Evolutionary conservation across 2,797 vertebrate species (phyloP).

Genomic region (Cichlasoma orientale): DNA sequence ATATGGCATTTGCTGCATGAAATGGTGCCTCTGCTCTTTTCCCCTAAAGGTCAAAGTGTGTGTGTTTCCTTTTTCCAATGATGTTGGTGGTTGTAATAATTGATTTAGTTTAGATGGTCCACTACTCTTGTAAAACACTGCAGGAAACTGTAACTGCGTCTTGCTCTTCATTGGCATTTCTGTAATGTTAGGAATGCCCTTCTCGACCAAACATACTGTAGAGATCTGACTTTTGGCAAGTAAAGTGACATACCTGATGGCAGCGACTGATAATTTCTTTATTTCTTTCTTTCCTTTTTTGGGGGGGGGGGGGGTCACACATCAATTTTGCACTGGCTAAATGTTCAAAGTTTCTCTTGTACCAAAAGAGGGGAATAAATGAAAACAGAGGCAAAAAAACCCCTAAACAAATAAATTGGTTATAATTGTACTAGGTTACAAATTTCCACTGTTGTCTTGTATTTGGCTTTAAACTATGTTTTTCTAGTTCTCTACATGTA

Average conservation of each 20-base stretch:
- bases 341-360: background rate
- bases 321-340: background rate
- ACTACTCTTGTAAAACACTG: background rate
- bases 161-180: background rate
- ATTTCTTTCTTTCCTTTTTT: too few species aligned
- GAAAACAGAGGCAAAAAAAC: background rate
- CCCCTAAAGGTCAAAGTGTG: background rate
- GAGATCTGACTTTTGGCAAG: background rate
- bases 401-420: background rate
- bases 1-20: background rate
- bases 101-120: background rate
- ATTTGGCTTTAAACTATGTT: too few species aligned
- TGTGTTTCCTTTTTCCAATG: constrained; percentile 1
- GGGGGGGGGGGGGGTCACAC: background rate
- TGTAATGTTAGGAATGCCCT: background rate
- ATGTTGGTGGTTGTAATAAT: constrained; percentile 6
- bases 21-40: background rate
- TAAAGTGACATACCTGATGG: background rate
- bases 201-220: background rate
- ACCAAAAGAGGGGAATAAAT: background rate
- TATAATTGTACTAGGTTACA: background rate
- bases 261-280: background rate
- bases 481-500: too few species aligned
- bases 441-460: too few species aligned
- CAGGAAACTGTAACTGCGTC: background rate